Percentiles rank a stretch among this genome's conserved stretches.
Conservation (phyloP, 2,797 vertebrate species). For the Danio kyathit region DNA sequence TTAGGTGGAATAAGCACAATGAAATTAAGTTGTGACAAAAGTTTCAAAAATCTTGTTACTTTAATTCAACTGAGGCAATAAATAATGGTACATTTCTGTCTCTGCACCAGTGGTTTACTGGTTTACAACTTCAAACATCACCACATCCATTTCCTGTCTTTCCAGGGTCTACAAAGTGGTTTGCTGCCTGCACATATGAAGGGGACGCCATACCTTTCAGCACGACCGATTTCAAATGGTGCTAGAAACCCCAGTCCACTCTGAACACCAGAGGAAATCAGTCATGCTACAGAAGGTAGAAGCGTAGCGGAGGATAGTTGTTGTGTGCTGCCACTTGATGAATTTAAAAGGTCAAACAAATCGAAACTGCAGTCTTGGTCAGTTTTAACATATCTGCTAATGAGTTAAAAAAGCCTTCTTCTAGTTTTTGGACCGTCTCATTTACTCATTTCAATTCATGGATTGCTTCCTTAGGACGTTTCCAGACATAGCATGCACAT, state of each 20-base stretch:
- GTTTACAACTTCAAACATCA: neutral
- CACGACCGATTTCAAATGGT: constrained; percentile 71
- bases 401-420: neutral
- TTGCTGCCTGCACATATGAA: neutral
- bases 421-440: neutral
- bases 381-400: neutral
- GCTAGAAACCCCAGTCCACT: constrained; percentile 67
- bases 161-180: neutral
- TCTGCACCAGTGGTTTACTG: neutral
- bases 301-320: neutral
- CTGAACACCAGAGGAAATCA: constrained; percentile 72
- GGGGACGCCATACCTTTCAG: constrained; percentile 55
- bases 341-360: neutral
- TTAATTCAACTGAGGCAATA: too few relatives aligned
- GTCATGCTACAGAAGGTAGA: constrained; percentile 56
- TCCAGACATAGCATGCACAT: constrained; percentile 1
- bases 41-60: too few relatives aligned
- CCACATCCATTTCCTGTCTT: constrained; percentile 1
- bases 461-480: constrained; percentile 12
- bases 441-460: constrained; percentile 17
- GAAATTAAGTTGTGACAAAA: too few relatives aligned
- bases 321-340: neutral
- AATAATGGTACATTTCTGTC: neutral
- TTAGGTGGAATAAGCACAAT: too few relatives aligned
- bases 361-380: neutral